phyloP scores from a whole-genome alignment of 2,888 invertebrate species.

The Drosophila basisetae region DNA sequence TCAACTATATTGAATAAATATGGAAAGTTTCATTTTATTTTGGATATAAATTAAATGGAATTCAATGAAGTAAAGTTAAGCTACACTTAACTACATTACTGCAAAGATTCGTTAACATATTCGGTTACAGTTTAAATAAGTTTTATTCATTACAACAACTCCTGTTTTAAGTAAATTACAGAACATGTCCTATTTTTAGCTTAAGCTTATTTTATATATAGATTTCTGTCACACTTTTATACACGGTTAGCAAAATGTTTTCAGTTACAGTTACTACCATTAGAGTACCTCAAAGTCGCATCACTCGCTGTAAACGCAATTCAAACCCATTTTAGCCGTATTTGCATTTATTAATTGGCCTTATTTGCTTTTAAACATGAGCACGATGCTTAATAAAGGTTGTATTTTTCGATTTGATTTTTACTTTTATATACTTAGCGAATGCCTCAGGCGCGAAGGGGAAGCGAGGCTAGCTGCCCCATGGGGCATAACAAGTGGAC shows the following conservation, averaged over 20 bases:
- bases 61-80: neutral
- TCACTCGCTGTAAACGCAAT: neutral
- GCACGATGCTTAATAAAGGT: constrained; percentile 44
- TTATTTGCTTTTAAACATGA: constrained; percentile 72
- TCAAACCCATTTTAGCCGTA: constrained; percentile 21
- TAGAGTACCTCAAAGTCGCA: neutral
- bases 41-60: neutral
- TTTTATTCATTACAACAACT: neutral
- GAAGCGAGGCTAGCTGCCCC: neutral
- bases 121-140: neutral
- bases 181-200: neutral
- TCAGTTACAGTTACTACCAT: no score
- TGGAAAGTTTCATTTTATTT: no score
- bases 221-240: neutral
- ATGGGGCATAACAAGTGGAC: constrained; percentile 56
- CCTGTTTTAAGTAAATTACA: neutral
- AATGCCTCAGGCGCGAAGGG: constrained; percentile 5
- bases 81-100: neutral
- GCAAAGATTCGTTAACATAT: neutral
- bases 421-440: constrained; percentile 41
- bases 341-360: constrained; percentile 72
- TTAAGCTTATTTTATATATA: neutral
- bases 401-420: constrained; percentile 58
- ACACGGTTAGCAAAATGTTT: no score
- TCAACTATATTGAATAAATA: no score